Percentiles rank a stretch among this genome's conserved stretches.
Evolutionary conservation across 1,140 invertebrate species (phyloP).

Genomic region (Drosophila saltans): DNA sequence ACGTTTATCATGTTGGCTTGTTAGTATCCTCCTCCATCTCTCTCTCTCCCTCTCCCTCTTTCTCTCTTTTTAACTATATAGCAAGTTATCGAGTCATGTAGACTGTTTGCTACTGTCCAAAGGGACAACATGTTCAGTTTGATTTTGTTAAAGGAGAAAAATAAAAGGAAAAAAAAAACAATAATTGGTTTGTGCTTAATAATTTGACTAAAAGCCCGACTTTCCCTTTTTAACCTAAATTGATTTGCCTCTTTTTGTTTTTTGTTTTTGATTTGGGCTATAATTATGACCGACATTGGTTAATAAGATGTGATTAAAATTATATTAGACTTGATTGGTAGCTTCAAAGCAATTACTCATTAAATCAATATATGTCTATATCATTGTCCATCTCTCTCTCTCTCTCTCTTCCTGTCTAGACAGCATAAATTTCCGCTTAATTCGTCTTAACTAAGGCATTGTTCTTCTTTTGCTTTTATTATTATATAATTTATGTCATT

Average conservation of each 20-base stretch:
- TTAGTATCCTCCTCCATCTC: slow-evolving; percentile 21
- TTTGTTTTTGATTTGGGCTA: neutral
- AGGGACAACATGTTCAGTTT: neutral
- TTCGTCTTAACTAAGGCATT: slow-evolving; percentile 47
- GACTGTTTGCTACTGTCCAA: neutral
- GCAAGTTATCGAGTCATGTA: neutral
- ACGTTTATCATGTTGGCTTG: slow-evolving; percentile 59
- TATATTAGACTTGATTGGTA: slow-evolving; percentile 16
- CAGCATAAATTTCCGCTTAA: slow-evolving; percentile 54
- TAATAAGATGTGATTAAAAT: slow-evolving; percentile 21
- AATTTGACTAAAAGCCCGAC: slow-evolving; percentile 8
- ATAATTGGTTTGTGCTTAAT: slow-evolving; percentile 17
- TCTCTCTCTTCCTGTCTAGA: slow-evolving; percentile 43
- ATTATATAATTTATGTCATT: slow-evolving; percentile 73
- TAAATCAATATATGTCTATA: slow-evolving; percentile 41
- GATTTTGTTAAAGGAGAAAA: slow-evolving; percentile 12
- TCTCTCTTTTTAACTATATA: neutral
- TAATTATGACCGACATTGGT: neutral
- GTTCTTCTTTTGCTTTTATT: slow-evolving; percentile 17
- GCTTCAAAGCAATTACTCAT: slow-evolving; percentile 44
- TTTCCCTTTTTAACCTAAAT: slow-evolving; percentile 22
- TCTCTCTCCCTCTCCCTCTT: neutral
- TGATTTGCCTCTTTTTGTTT: slow-evolving; percentile 4
- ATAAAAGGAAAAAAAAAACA: slow-evolving; percentile 25
- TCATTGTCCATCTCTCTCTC: neutral